A percentile compares a stretch with the other conserved stretches of the same genome.
phyloP scores from a whole-genome alignment of 2,888 invertebrate species.

The Phengaris alcon region DNA sequence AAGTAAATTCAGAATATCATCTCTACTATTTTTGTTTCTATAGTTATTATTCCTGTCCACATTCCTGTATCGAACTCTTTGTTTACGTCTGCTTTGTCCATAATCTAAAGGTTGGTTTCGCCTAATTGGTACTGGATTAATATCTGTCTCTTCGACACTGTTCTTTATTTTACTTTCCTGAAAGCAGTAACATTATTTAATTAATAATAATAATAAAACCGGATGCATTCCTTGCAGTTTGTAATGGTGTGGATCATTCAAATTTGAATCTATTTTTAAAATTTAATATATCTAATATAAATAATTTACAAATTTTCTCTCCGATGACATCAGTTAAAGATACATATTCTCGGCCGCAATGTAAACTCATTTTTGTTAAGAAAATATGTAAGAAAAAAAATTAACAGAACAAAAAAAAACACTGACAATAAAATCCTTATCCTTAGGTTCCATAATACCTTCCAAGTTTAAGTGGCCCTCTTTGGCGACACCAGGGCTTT shows the following conservation, averaged over 20 bases:
- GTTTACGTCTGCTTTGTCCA: background rate
- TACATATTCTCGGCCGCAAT: too few relatives aligned
- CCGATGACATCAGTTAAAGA: too few relatives aligned
- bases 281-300: too few relatives aligned
- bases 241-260: too few relatives aligned
- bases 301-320: too few relatives aligned
- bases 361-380: too few relatives aligned
- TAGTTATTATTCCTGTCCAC: background rate
- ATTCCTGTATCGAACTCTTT: background rate
- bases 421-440: conserved; percentile 7
- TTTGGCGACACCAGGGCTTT: background rate
- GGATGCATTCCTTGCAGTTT: too few relatives aligned
- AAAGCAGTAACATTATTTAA: background rate
- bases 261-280: too few relatives aligned
- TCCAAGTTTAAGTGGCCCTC: background rate
- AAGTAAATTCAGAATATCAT: background rate
- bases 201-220: background rate
- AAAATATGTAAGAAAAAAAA: background rate
- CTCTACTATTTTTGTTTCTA: background rate
- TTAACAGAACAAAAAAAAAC: background rate
- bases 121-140: background rate
- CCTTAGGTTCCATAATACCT: background rate
- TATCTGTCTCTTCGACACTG: background rate
- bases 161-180: background rate
- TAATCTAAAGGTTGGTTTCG: background rate